A percentile compares a stretch with the other conserved stretches of the same genome.
These are phyloP conservation scores for Spilarctia lutea DNA, from an alignment of 2,888 invertebrate genomes.

Conservation along the genomic window DNA sequence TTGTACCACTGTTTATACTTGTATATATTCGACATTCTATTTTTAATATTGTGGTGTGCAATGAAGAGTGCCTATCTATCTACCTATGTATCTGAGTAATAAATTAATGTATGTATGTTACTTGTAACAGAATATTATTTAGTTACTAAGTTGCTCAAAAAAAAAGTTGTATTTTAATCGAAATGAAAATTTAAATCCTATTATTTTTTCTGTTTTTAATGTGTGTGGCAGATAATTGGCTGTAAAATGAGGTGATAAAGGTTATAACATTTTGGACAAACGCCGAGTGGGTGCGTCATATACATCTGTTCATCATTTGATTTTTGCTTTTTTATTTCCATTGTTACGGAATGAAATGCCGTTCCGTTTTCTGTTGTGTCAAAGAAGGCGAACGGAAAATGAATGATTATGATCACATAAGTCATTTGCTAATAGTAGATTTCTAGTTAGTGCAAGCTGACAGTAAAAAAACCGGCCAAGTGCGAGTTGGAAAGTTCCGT, in stretches of 20 bases:
- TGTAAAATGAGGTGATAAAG: constrained; percentile 29
- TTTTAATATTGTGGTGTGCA: too few species aligned
- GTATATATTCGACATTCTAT: too few species aligned
- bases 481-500: too few species aligned
- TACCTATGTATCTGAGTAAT: too few species aligned
- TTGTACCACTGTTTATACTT: too few species aligned
- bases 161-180: too few species aligned
- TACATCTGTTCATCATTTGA: constrained; percentile 5
- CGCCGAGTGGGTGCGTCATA: constrained; percentile 50
- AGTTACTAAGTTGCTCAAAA: too few species aligned
- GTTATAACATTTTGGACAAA: constrained; percentile 43
- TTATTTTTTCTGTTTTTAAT: neutral
- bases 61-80: too few species aligned
- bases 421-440: neutral
- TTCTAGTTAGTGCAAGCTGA: neutral
- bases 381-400: neutral
- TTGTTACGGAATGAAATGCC: neutral
- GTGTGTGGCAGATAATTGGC: neutral
- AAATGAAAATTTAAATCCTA: neutral
- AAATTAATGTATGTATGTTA: too few species aligned
- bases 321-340: constrained; percentile 6
- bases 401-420: neutral
- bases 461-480: too few species aligned
- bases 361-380: neutral
- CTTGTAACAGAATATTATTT: too few species aligned